Evolutionary conservation across 1,140 invertebrate genomes (phyloP), one percentile per base, ranked within the genome.

Genomic region (Drosophila obscura): DNA sequence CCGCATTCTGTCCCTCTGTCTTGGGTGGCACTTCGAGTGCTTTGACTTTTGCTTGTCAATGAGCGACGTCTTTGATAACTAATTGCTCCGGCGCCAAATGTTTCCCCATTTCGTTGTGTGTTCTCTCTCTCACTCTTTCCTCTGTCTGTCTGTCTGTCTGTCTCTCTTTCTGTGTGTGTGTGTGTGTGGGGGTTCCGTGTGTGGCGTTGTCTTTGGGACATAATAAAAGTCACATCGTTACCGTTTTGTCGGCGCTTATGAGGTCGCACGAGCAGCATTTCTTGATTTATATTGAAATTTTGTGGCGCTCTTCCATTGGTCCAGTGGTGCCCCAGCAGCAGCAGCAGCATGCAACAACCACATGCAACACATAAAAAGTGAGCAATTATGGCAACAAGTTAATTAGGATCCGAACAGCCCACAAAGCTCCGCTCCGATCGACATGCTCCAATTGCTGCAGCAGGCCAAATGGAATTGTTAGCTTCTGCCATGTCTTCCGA

Each of bases 21-120:
- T 79, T 82, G 71, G 82, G 78, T 82, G 78, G 73, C 35, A 39
- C 65, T 88, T 65, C 66, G 68, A 88, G 83, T 88, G 80, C 83
- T 82, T 83, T 88, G 83, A 88, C 83, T 88, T 88, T 73, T 80
- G 83, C 76, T 88, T 88, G 83, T 88, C 83, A 88, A 88, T 83
- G 83, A 59, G 73, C 83, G 83, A 83, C 76, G 83, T 80, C 83
- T 80, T 88, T 80, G 83, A 88, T 88, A 88, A 88, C 83, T 88
- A 88, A 88, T 88, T 88, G 83, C 83, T 72, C 51, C 83, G 83
- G 83, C 83, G 83, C 83, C 83, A 88, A 88, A 88, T 88, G 79
- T 76, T 82, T 87, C 66, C 11, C 65, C 58, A 55, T 64, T 64
- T 61, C 52, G 50, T 64, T 56, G 63, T 50, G 28, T 52, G 26